A percentile compares a stretch with the other conserved stretches of the same genome.
Conservation (phyloP, 2,797 vertebrate species). For the Acropternis orthonyx region DNA sequence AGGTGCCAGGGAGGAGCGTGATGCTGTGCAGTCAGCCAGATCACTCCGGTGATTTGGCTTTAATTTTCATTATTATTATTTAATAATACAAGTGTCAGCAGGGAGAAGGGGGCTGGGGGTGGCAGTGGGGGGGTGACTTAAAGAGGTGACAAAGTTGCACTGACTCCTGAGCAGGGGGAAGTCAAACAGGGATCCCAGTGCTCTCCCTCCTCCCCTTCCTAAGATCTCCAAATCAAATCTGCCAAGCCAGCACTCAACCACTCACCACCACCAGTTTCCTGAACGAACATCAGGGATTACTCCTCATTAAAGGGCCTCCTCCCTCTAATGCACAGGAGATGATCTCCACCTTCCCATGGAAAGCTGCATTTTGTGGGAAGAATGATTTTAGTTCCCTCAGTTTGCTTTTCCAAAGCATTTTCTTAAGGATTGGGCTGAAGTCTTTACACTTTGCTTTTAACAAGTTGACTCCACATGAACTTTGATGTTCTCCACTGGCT, state of each 20-base stretch:
- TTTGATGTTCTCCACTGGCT: neutral
- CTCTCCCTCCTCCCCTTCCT: neutral
- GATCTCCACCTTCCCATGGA: neutral
- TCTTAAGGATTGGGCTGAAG: neutral
- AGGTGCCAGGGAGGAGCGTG: neutral
- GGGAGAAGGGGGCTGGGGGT: neutral
- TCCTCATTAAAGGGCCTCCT: neutral
- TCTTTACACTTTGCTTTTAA: neutral
- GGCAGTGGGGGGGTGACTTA: neutral
- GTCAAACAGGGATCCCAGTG: neutral
- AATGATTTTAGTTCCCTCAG: neutral
- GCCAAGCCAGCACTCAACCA: neutral
- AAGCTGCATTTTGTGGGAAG: neutral
- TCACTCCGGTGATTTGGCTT: neutral
- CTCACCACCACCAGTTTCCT: neutral
- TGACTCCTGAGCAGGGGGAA: neutral
- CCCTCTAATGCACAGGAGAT: rapidly evolving
- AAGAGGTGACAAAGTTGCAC: neutral
- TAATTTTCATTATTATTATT: too few relatives aligned
- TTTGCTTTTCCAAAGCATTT: neutral
- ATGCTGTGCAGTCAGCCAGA: neutral
- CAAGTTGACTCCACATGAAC: neutral
- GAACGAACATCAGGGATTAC: neutral
- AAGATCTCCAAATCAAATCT: neutral
- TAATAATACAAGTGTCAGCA: neutral